These are phyloP conservation scores for Panzeria rudis DNA, from an alignment of 2,888 invertebrate genomes.

Conservation along the genomic window DNA sequence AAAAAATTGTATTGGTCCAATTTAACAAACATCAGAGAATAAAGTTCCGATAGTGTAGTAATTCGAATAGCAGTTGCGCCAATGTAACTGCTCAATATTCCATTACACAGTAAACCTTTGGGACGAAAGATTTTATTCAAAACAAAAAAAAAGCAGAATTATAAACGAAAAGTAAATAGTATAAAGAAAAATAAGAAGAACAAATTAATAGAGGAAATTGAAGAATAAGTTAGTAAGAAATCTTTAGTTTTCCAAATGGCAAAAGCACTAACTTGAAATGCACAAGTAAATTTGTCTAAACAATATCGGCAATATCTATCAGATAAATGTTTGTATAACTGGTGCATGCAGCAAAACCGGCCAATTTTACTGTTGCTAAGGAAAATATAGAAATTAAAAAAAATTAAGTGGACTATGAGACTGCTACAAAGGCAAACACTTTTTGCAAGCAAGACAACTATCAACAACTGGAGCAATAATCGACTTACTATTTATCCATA, in stretches of 20 bases:
- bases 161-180: constrained; percentile 19
- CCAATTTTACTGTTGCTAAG: constrained; percentile 60
- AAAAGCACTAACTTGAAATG: neutral
- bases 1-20: constrained; percentile 46
- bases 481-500: constrained; percentile 1
- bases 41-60: constrained; percentile 35
- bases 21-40: constrained; percentile 43
- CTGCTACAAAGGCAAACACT: constrained; percentile 1
- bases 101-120: neutral
- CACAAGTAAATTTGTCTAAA: constrained; percentile 10
- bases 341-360: constrained; percentile 1
- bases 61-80: neutral
- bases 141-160: neutral
- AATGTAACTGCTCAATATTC: constrained; percentile 4
- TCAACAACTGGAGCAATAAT: constrained; percentile 34
- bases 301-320: constrained; percentile 54
- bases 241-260: constrained; percentile 1
- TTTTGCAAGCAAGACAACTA: constrained; percentile 6
- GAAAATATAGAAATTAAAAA: constrained; percentile 11
- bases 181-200: neutral
- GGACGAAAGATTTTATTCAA: neutral
- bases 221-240: constrained; percentile 12
- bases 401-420: constrained; percentile 4
- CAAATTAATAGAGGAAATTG: constrained; percentile 15
- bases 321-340: constrained; percentile 16